Base-by-base conservation (phyloP, 2,797 vertebrate species). In the Apodemus agrarius region DNA sequence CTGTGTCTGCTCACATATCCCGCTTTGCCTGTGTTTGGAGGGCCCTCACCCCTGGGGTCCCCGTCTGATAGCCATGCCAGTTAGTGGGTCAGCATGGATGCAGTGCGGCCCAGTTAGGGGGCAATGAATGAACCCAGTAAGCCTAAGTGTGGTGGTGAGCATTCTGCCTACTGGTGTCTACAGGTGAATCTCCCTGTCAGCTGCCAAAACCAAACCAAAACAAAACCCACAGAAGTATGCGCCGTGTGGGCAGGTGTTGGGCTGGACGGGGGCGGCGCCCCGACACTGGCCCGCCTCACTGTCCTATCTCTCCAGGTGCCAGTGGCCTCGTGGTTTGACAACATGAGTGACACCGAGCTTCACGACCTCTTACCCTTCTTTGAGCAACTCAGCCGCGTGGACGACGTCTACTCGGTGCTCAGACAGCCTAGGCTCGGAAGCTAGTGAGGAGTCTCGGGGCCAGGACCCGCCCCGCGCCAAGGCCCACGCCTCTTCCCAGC, bases 351-450 rank as follows among this genome's bases (percentile, higher is more conserved):
- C 99, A 99, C 99, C 0, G 99, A 99, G 98, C 99, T 99, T 93
- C 99, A 99, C 2, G 99, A 99, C 96, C 99, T 99, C 81, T 98
- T 99, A 98, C 99, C 99, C 4, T 99, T 99, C 98, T 99, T 99
- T 12, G 99, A 99, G 98, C 99, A 99, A 98, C 99, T 99, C 92
- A 99, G 99, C 98, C 99, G 99, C 87, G 99, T 99, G 98, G 99
- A 99, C 0, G 99, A 99, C 13, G 98, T 99, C 93, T 99, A 99
- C 65, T 99, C 99, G 95, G 98, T 99, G 97, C 99, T 99, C 97
- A 99, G 99, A 98, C 99, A 99, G 98, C 99, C 99, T 88, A 98
- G 98, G 98, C 99, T 99, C 93, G 99, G 98, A 97, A 99, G 99
- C 99, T 99, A 99, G 98, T 99, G 97, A 96, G 98, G 96, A 91